Evolutionary conservation across 2,797 vertebrate genomes (phyloP), one percentile per base, ranked within the genome.

Genomic region (Clamator glandarius): DNA sequence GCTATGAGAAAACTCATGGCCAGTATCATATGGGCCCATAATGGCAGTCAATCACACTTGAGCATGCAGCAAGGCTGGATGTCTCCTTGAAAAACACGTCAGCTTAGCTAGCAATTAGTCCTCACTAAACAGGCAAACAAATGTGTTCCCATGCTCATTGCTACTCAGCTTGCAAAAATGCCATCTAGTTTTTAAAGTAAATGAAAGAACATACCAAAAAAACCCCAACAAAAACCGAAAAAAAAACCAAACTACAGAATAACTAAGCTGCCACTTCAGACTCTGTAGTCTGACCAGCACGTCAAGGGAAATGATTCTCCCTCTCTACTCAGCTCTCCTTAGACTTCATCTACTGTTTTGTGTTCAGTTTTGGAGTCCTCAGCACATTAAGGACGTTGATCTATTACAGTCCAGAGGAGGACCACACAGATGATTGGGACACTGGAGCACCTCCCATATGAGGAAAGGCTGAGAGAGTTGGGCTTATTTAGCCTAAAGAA

Each of bases 111-210:
- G 46, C 15, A 67, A 66, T 31, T 66, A 50, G 31, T 19, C 11
- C 39, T 64, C 8, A 1, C 26, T 54, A 39, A 62, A 85, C 26
- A 19, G 50, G 11, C 25, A 46, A 52, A 39, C 23, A 44, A 48
- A 52, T 3, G 14, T 23, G 24, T 87, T 64, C 3, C 16, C 46
- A 52, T 1, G 1, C 29, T 46, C 28, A 63, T n/a, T 1, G 2
- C 29, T 35, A 54, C 46, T n/a, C 58, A 54, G 46, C 29, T 61
- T 44, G 29, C 12, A 74, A 62, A 51, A 62, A 57, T 5, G 3
- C 13, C 21, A 24, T 19, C 31, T 62, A 44, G 28, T 20, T 91
- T 87, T 73, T 51, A 62, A 57, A 39, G 17, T 7, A 3, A 1
- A 35, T n/a, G 25, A 41, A 70, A 76, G 13, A 87, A 29, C 8